Evolutionary conservation across 1,140 invertebrate species (phyloP), one percentile per base, ranked within the genome.

Genomic region (Hyposmocoma kahamanoa): DNA sequence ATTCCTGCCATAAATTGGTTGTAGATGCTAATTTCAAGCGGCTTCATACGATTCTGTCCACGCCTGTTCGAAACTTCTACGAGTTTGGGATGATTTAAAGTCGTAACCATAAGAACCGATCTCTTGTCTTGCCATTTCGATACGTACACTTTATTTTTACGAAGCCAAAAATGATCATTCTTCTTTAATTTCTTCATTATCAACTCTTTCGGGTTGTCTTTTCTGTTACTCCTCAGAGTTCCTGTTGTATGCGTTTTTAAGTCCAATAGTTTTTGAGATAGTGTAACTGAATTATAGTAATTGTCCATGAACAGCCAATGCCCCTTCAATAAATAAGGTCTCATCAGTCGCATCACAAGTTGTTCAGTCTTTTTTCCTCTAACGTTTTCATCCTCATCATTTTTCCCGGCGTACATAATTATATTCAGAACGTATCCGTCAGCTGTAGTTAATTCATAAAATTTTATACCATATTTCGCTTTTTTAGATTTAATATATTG

Each of bases 401-500:
- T 13, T 36, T 13, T 39, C 20, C 38, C 38, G 5, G 3, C n/a
- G 18, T 39, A 39, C 38, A 39, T 39, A 3, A 18, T 39, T 3
- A 39, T 4, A n/a, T 39, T 39, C n/a, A 39, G n/a, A 39, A 39
- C 38, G n/a, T 39, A 34, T 34, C 30, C 30, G 15, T 13, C n/a
- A 9, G 30, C 4, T 3, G 30, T 34, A 34, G 42, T 18, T 13
- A 70, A 43, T 17, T 67, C 50, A 63, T 64, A 75, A 42, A 71
- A 59, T 54, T 78, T 77, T 11, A 78, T 70, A 13, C 73, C 73
- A 65, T 74, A 80, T 10, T 61, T 42, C 19, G 62, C 54, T 13
- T 65, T 36, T 53, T 75, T 78, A 13, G 43, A 48, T 28, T 60
- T 64, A 18, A 78, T 77, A 44, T 73, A 81, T 46, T 80, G 75